A percentile compares a stretch with the other conserved stretches of the same genome.
Evolutionary conservation across 2,888 invertebrate genomes (phyloP).

Genomic region (Stegana nigrithorax): DNA sequence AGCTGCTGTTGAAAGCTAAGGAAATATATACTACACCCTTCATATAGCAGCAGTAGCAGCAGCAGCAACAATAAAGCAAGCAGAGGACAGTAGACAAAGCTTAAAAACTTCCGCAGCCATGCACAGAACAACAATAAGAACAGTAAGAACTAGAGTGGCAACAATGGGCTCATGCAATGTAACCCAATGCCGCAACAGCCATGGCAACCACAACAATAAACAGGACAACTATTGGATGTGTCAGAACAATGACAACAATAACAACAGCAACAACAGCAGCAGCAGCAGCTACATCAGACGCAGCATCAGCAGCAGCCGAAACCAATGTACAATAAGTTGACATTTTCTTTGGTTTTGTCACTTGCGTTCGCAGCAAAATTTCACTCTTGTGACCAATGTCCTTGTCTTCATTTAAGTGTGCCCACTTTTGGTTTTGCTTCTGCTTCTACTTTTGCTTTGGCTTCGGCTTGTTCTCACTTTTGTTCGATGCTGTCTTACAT

Average conservation of each 20-base stretch:
- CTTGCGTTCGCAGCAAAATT: no score
- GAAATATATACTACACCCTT: no score
- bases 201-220: not conserved
- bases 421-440: not conserved
- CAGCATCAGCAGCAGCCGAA: no score
- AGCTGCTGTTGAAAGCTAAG: no score
- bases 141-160: not conserved
- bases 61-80: not conserved
- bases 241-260: not conserved
- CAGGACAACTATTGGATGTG: not conserved
- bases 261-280: not conserved
- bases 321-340: not conserved
- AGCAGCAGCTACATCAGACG: no score
- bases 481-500: no score
- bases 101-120: conserved; percentile 6
- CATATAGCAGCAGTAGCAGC: no score
- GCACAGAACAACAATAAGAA: not conserved
- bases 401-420: no score
- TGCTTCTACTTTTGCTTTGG: not conserved
- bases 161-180: no score
- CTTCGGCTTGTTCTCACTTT: no score
- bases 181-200: not conserved
- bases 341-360: not conserved
- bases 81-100: not conserved
- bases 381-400: no score